Percentiles rank a stretch among this genome's conserved stretches.
These are phyloP conservation scores for Charina bottae DNA, from an alignment of 2,113 vertebrate species.

Conservation along the genomic window DNA sequence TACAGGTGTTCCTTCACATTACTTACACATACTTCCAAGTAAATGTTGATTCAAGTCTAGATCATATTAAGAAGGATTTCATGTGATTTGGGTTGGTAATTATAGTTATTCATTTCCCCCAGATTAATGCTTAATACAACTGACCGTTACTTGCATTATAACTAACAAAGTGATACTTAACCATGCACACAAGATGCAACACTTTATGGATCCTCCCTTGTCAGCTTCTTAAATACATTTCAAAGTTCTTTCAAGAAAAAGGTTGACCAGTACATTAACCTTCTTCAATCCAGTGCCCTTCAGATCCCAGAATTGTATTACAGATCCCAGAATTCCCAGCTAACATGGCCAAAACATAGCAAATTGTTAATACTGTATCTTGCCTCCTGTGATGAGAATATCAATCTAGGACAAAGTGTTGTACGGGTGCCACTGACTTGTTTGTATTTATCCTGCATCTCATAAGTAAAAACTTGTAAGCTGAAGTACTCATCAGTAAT, in stretches of 20 bases:
- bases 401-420: background rate
- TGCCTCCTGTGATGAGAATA: no score
- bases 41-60: constrained; percentile 41
- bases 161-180: background rate
- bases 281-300: background rate
- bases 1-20: constrained; percentile 22
- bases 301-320: background rate
- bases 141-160: background rate
- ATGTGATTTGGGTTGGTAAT: constrained; percentile 30
- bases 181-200: background rate
- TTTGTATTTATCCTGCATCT: background rate
- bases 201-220: background rate
- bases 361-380: background rate
- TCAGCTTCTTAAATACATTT: background rate
- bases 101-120: background rate
- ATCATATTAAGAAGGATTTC: constrained; percentile 29
- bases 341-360: background rate
- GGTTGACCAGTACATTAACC: background rate
- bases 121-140: background rate
- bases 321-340: background rate
- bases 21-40: constrained; percentile 33
- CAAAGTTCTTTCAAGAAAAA: background rate
- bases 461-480: background rate
- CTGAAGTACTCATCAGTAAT: background rate
- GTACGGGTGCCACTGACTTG: background rate